A percentile compares a stretch with the other conserved stretches of the same genome.
phyloP scores from a whole-genome alignment of 2,113 vertebrate species.

The Eulemur rufifrons region DNA sequence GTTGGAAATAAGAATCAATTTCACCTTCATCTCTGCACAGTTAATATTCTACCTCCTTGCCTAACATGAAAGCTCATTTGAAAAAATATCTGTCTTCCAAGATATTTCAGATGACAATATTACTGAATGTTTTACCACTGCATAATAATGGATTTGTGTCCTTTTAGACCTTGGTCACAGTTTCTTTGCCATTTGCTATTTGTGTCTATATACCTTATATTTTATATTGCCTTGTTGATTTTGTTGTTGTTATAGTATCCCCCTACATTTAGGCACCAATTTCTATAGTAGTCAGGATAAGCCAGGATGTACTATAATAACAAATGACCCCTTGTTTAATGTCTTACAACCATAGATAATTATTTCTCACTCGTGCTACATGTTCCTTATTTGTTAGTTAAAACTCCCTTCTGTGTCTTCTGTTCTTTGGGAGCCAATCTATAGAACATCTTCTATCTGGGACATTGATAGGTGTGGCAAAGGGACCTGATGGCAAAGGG shows the following conservation, averaged over 20 bases:
- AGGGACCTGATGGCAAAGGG: background rate
- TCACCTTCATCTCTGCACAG: background rate
- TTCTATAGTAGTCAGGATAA: background rate
- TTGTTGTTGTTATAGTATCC: background rate
- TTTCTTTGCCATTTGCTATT: background rate
- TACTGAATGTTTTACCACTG: background rate
- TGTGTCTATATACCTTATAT: background rate
- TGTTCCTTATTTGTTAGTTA: background rate
- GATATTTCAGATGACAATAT: background rate
- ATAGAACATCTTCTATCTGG: background rate
- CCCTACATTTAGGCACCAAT: background rate
- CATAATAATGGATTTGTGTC: background rate
- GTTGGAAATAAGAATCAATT: conserved; percentile 12
- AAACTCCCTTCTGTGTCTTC: background rate
- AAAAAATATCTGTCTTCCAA: background rate
- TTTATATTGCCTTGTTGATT: background rate
- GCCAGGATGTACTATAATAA: background rate
- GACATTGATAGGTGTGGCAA: background rate
- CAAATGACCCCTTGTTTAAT: background rate
- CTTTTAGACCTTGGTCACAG: background rate
- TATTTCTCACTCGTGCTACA: background rate
- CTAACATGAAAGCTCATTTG: background rate
- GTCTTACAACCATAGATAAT: background rate
- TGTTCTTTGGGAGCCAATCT: background rate
- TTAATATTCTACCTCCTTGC: background rate